Percentiles rank a stretch among this genome's conserved stretches.
Conservation (phyloP, 2,113 vertebrate species). For the Salminus brasiliensis region DNA sequence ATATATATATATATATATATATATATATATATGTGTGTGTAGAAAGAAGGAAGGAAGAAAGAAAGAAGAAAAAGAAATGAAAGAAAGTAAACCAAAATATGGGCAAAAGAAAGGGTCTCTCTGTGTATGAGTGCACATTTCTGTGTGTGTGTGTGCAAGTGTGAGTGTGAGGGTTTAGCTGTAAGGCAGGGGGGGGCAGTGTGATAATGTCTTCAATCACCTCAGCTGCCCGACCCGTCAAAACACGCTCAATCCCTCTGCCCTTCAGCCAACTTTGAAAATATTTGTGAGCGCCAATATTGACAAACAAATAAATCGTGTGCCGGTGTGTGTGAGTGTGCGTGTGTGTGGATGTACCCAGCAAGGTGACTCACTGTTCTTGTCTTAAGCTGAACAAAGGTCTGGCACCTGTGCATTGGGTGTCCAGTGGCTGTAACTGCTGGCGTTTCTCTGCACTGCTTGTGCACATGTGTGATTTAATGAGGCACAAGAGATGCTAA, state of each 20-base stretch:
- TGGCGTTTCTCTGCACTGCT: too few species aligned
- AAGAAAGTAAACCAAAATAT: too few species aligned
- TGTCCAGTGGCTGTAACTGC: not conserved
- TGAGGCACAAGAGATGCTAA: too few species aligned
- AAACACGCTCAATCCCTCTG: constrained; percentile 72
- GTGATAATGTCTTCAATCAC: constrained; percentile 74
- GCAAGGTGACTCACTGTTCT: constrained; percentile 7
- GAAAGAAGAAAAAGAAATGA: too few species aligned
- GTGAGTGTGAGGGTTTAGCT: too few species aligned
- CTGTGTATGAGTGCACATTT: constrained; percentile 24
- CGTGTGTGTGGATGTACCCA: constrained; percentile 11
- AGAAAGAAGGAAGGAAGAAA: too few species aligned
- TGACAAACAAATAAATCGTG: constrained; percentile 81
- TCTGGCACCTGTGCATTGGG: too few species aligned
- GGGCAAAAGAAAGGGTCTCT: too few species aligned
- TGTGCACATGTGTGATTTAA: too few species aligned
- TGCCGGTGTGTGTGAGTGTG: not conserved
- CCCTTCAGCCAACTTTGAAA: constrained; percentile 80
- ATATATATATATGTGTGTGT: too few species aligned
- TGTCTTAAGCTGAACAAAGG: not conserved
- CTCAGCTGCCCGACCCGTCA: constrained; percentile 67
- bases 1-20: too few species aligned
- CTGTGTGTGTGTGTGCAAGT: not conserved
- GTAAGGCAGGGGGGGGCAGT: not conserved
- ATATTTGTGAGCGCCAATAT: constrained; percentile 72